A percentile compares a stretch with the other conserved stretches of the same genome.
phyloP scores from a whole-genome alignment of 2,113 vertebrate species.

The Oriolus oriolus region DNA sequence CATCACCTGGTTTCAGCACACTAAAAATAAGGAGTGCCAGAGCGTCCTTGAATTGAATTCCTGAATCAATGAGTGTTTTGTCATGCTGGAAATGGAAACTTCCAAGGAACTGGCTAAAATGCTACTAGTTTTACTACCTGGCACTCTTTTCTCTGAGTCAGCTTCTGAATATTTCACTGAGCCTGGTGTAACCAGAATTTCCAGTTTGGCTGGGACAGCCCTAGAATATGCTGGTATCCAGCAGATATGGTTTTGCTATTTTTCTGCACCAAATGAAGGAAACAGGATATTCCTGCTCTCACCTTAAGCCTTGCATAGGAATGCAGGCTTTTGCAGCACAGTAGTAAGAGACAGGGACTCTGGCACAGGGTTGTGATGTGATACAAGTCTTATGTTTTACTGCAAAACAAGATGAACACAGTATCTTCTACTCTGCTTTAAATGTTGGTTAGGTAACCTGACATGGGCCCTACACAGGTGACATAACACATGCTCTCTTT shows the following conservation, averaged over 20 bases:
- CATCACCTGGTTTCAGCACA: neutral
- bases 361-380: neutral
- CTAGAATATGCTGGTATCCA: neutral
- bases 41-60: conserved; percentile 9
- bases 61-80: conserved; percentile 23
- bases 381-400: neutral
- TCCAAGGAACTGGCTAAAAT: conserved; percentile 2
- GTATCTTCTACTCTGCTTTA: neutral
- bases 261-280: neutral
- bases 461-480: neutral
- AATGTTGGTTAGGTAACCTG: neutral
- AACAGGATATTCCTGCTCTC: neutral
- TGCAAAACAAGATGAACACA: neutral
- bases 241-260: neutral
- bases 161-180: neutral
- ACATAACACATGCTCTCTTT: neutral
- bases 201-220: neutral
- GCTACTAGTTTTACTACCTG: neutral
- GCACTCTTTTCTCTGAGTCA: neutral
- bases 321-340: neutral
- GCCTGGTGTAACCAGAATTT: conserved; percentile 8
- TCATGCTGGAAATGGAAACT: neutral
- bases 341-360: neutral
- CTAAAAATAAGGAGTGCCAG: neutral
- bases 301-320: neutral